Evolutionary conservation across 2,888 invertebrate species (phyloP), one percentile per base, ranked within the genome.

Genomic region (Pherbina coryleti): DNA sequence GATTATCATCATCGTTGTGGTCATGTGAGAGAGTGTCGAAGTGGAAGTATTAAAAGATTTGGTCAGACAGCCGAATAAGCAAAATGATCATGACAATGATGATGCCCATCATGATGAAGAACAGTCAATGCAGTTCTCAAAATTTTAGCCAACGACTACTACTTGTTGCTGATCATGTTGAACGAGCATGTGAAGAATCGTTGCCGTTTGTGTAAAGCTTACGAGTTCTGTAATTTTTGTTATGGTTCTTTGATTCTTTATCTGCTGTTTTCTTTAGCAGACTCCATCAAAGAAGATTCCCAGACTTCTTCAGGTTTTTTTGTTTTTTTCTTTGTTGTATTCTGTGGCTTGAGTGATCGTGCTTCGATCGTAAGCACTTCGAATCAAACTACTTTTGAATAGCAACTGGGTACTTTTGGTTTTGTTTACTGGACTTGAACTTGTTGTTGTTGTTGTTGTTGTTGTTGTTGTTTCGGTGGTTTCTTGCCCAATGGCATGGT

Each of bases 361-460:
- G 81, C 80, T 73, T 70, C 73, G 78, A 81, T 81, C 78, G 76
- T 77, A 77, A 81, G 79, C 78, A 66, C 72, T 72, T 72, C 25
- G 34, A 44, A 49, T 67, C 67, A 49, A 67, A 67, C 49, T 28
- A 28, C 55, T 55, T 55, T 71, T 55, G 34, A 11, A n/a, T 34
- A 55, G 19, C 28, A 28, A 22, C 28, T 49, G 17, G 53, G 55
- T 22, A 60, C 34, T 22, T 49, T 55, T n/a, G 17, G 11, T 31
- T 34, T 51, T 22, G 51, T 25, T 7, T 22, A 22, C n/a, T 34
- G 5, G 14, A 44, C 73, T n/a, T 67, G 49, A 75, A 78, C 76
- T 80, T 79, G 75, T 76, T 49, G 67, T 62, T 57, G n/a, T 76
- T 75, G 73, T 57, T 70, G 62, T 57, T 70, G 62, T 53, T 25